Evolutionary conservation across 2,113 vertebrate species (phyloP).

Genomic region (Sclerurus mexicanus): DNA sequence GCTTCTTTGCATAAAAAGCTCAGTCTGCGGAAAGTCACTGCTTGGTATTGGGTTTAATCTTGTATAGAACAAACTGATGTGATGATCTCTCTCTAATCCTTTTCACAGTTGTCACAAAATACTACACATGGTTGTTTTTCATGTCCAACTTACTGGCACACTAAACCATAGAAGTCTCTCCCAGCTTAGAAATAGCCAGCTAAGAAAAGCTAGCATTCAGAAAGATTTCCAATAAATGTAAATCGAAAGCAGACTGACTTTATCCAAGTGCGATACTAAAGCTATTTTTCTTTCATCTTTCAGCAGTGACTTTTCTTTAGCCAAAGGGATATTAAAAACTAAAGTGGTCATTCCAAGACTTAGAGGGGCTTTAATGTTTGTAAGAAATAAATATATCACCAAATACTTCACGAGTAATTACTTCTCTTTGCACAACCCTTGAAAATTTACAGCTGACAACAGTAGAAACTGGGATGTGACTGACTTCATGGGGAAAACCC

Average conservation of each 20-base stretch:
- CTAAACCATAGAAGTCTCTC: background rate
- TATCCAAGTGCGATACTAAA: background rate
- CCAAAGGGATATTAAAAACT: background rate
- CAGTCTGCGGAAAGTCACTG: background rate
- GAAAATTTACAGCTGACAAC: background rate
- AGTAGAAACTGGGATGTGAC: background rate
- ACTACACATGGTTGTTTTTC: background rate
- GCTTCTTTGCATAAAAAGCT: background rate
- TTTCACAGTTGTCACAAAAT: background rate
- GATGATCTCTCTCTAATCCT: background rate
- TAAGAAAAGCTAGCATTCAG: background rate
- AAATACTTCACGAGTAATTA: background rate
- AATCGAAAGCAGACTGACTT: background rate
- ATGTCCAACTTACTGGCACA: accelerated
- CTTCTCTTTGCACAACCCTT: background rate
- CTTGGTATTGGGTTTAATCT: background rate
- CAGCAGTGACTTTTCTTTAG: background rate
- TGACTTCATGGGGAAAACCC: background rate
- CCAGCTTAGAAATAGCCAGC: background rate
- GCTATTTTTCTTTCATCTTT: background rate
- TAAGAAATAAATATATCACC: no score
- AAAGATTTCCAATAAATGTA: background rate
- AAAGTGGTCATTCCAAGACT: background rate
- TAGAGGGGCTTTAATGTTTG: background rate
- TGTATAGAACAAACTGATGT: background rate